A percentile compares a stretch with the other conserved stretches of the same genome.
Conservation (phyloP, 2,888 invertebrate species). For the Polyploca ridens region DNA sequence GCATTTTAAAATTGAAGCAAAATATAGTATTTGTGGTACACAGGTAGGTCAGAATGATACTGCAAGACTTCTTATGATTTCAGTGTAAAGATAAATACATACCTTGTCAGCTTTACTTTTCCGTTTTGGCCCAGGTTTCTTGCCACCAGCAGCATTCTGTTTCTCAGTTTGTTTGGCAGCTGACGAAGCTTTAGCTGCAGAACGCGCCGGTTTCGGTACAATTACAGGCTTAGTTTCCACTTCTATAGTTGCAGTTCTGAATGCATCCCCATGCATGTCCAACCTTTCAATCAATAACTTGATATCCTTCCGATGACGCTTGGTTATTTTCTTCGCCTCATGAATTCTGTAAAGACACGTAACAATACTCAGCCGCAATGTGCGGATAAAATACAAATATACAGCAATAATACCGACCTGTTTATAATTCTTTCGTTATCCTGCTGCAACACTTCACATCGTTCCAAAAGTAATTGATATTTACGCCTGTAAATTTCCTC, state of each 20-base stretch:
- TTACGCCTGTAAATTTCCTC: slow-evolving; percentile 89
- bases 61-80: background rate
- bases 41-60: background rate
- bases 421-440: slow-evolving; percentile 90
- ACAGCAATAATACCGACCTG: slow-evolving; percentile 73
- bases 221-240: slow-evolving; percentile 75
- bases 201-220: slow-evolving; percentile 50
- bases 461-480: slow-evolving; percentile 88
- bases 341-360: slow-evolving; percentile 83
- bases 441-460: slow-evolving; percentile 91
- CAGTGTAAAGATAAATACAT: slow-evolving; percentile 21
- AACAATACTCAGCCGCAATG: slow-evolving; percentile 34
- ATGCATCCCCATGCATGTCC: slow-evolving; percentile 88
- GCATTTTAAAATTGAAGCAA: too few species aligned
- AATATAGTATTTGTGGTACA: background rate
- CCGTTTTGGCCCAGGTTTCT: slow-evolving; percentile 79
- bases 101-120: slow-evolving; percentile 87
- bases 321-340: slow-evolving; percentile 88
- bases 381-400: slow-evolving; percentile 30
- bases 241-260: slow-evolving; percentile 86
- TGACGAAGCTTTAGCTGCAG: slow-evolving; percentile 54
- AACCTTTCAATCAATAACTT: slow-evolving; percentile 88
- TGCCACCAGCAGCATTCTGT: slow-evolving; percentile 57
- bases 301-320: slow-evolving; percentile 87
- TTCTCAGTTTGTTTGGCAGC: slow-evolving; percentile 63